These are phyloP conservation scores for Temnothorax curvispinosus DNA, from an alignment of 1,140 invertebrate genomes.

Conservation along the genomic window DNA sequence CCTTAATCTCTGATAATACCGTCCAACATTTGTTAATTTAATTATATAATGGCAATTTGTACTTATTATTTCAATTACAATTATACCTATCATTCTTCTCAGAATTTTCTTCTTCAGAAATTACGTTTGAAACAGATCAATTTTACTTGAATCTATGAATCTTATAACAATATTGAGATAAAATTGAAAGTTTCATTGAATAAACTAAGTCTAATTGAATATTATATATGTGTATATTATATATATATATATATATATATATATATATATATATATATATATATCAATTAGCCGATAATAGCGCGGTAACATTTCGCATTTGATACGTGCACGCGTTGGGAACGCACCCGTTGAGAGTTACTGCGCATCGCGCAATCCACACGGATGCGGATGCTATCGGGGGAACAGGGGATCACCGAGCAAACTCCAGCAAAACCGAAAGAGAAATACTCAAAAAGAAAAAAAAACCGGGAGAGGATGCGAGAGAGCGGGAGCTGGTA, in stretches of 20 bases:
- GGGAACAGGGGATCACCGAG: slow-evolving; percentile 43
- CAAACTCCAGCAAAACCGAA: slow-evolving; percentile 58
- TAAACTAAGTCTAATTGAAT: not conserved
- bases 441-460: slow-evolving; percentile 37
- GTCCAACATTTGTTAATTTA: not conserved
- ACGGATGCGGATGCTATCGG: slow-evolving; percentile 39
- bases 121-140: not conserved
- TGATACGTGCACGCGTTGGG: not conserved
- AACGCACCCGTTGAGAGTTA: slow-evolving; percentile 22
- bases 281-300: not conserved
- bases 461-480: slow-evolving; percentile 34
- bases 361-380: slow-evolving; percentile 30
- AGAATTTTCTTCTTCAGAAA: not conserved
- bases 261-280: too few relatives aligned
- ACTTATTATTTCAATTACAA: not conserved
- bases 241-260: too few relatives aligned
- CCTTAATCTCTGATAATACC: not conserved
- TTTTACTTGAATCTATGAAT: not conserved
- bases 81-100: not conserved
- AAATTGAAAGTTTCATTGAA: not conserved
- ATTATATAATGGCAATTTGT: not conserved
- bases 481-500: slow-evolving; percentile 43
- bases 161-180: not conserved
- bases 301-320: not conserved
- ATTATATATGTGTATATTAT: not conserved